Evolutionary conservation across 2,888 invertebrate species (phyloP).

Genomic region (Nephrotoma appendiculata): DNA sequence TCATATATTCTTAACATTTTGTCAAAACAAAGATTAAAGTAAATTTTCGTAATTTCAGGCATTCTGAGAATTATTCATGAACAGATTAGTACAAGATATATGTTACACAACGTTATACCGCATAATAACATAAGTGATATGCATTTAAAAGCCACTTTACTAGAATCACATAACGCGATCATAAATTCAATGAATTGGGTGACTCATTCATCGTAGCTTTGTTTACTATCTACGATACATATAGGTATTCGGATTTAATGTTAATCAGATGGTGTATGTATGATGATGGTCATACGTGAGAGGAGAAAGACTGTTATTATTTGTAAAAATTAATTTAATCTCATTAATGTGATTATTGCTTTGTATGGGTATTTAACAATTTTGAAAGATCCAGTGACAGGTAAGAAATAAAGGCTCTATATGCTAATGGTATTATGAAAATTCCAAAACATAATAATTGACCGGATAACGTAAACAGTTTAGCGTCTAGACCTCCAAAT

Average conservation of each 20-base stretch:
- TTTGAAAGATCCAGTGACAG: background rate
- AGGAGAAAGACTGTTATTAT: background rate
- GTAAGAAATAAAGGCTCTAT: background rate
- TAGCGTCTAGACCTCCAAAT: background rate
- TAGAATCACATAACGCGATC: background rate
- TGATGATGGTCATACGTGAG: background rate
- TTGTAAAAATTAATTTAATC: background rate
- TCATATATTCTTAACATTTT: background rate
- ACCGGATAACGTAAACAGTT: background rate
- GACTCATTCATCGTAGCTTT: background rate
- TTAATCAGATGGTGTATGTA: background rate
- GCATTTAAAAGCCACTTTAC: background rate
- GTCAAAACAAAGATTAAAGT: background rate
- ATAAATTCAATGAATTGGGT: background rate
- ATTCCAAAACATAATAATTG: background rate
- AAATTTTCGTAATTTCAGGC: background rate
- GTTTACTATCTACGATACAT: background rate
- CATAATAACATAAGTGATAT: background rate
- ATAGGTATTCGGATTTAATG: background rate
- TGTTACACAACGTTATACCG: background rate
- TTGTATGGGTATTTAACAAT: background rate
- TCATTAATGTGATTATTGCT: background rate
- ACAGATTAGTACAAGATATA: background rate
- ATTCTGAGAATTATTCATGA: background rate
- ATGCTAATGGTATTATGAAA: background rate